Evolutionary conservation across 2,797 vertebrate genomes (phyloP).

Genomic region (Pipistrellus nathusii): DNA sequence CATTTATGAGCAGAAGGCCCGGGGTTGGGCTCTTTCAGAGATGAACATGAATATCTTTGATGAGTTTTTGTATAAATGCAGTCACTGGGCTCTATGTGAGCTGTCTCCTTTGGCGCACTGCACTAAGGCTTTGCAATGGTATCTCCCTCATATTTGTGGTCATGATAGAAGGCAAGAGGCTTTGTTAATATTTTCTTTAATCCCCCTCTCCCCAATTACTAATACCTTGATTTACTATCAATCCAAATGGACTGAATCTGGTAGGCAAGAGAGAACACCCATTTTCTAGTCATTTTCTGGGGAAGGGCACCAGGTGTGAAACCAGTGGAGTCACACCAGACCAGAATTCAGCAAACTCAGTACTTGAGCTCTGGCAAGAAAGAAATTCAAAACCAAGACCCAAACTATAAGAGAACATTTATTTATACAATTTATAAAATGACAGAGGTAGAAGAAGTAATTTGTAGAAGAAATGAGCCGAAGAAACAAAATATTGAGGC

Average conservation of each 20-base stretch:
- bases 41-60: too few species aligned
- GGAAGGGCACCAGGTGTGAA: background rate
- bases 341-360: background rate
- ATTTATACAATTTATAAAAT: background rate
- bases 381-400: background rate
- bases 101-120: background rate
- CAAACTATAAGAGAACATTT: background rate
- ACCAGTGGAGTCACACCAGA: background rate
- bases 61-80: background rate
- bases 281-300: background rate
- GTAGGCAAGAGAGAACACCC: background rate
- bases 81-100: background rate
- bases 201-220: background rate
- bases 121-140: background rate
- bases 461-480: background rate
- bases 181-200: background rate
- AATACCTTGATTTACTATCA: background rate
- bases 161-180: background rate
- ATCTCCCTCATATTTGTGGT: background rate
- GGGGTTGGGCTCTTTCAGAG: background rate
- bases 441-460: background rate
- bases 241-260: background rate
- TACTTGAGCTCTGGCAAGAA: background rate
- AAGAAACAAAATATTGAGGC: background rate
- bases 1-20: background rate